phyloP scores from a whole-genome alignment of 2,888 invertebrate genomes.

The Syrphus vitripennis region DNA sequence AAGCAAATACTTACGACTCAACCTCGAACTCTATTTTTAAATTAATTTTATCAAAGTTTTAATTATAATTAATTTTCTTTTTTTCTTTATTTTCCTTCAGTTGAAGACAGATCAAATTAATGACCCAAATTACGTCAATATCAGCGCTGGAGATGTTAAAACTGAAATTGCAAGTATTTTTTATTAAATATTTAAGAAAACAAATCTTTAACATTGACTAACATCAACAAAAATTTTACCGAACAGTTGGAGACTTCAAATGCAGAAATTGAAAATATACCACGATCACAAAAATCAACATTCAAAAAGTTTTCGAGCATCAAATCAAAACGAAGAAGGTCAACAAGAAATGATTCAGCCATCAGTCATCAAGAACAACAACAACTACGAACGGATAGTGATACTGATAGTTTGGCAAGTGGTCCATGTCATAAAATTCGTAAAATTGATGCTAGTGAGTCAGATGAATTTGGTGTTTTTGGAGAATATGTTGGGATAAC shows the following conservation, averaged over 20 bases:
- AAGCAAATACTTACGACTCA: background rate
- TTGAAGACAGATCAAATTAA: slow-evolving; percentile 37
- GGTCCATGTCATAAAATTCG: slow-evolving; percentile 28
- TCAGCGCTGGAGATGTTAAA: slow-evolving; percentile 80
- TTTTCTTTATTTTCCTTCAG: background rate
- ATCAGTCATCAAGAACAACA: slow-evolving; percentile 12
- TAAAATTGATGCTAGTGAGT: background rate
- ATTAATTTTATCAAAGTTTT: background rate
- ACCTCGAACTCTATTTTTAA: background rate
- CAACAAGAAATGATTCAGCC: slow-evolving; percentile 14
- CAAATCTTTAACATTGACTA: background rate
- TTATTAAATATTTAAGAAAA: background rate
- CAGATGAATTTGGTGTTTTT: slow-evolving; percentile 79
- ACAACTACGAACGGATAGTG: slow-evolving; percentile 35
- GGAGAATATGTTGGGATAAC: slow-evolving; percentile 80
- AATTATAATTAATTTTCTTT: background rate
- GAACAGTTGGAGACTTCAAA: slow-evolving; percentile 44
- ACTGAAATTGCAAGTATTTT: slow-evolving; percentile 79
- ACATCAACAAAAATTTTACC: background rate
- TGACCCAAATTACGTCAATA: slow-evolving; percentile 72
- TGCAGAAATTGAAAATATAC: slow-evolving; percentile 32
- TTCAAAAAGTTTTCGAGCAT: background rate
- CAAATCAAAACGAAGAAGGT: slow-evolving; percentile 28
- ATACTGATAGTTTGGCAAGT: slow-evolving; percentile 42
- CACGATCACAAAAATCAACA: background rate